phyloP scores from a whole-genome alignment of 2,113 vertebrate species.

The Poeciliopsis retropinna region DNA sequence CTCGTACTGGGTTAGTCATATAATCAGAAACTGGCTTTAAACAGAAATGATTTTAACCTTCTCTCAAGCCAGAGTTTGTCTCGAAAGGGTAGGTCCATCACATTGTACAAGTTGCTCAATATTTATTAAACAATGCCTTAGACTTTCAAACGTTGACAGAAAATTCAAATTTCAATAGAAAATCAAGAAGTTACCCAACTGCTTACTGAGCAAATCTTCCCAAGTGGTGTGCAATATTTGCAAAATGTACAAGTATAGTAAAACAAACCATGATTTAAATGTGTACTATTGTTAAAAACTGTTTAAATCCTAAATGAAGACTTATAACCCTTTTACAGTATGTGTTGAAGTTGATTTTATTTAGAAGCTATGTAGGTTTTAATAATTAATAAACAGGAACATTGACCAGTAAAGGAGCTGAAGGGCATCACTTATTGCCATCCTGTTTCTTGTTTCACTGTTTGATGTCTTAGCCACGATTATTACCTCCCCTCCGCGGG shows the following conservation, averaged over 20 bases:
- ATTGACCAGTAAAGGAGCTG: constrained; percentile 36
- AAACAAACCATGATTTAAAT: constrained; percentile 60
- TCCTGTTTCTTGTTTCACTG: constrained; percentile 62
- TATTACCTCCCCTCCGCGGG: constrained; percentile 49
- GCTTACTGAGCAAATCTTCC: constrained; percentile 49
- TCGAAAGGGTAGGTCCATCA: neutral
- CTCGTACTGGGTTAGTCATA: neutral
- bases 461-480: constrained; percentile 64
- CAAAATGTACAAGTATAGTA: constrained; percentile 53
- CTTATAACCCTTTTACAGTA: constrained; percentile 59
- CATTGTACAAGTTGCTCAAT: constrained; percentile 5
- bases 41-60: constrained; percentile 4
- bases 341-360: constrained; percentile 66
- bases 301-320: constrained; percentile 73
- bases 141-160: neutral
- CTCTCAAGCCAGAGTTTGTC: constrained; percentile 3
- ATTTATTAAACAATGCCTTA: constrained; percentile 10
- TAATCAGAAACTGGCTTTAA: neutral
- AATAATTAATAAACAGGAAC: constrained; percentile 58
- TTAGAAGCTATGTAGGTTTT: constrained; percentile 69
- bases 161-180: constrained; percentile 4
- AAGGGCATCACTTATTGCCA: constrained; percentile 52
- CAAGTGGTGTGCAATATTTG: constrained; percentile 75
- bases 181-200: constrained; percentile 12
- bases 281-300: constrained; percentile 65